Conservation (phyloP, 2,113 vertebrate genomes). For the Sinocyclocheilus maitianheensis region DNA sequence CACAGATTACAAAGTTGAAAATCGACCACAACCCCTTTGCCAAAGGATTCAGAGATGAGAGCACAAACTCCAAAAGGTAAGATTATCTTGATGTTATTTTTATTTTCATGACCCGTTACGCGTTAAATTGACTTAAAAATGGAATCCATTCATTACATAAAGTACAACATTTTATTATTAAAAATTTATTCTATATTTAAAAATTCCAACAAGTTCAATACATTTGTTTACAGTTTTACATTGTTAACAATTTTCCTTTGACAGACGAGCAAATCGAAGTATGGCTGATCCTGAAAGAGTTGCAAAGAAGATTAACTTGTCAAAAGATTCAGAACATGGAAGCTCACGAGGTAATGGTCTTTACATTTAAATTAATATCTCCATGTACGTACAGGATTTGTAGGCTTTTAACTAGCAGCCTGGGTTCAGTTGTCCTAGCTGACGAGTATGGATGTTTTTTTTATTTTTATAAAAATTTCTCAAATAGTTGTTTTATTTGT, state of each 20-base stretch:
- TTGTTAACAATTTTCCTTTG: not conserved
- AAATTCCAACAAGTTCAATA: not conserved
- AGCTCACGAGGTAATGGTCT: conserved; percentile 65
- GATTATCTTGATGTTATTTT: not conserved
- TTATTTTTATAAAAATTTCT: not conserved
- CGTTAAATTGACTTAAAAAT: not conserved
- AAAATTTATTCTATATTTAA: not conserved
- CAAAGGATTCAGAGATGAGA: conserved; percentile 89
- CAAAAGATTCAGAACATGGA: conserved; percentile 66
- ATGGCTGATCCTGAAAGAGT: conserved; percentile 63
- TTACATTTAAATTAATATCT: not conserved
- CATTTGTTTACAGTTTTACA: not conserved
- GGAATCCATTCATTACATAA: not conserved
- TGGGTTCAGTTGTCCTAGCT: not conserved
- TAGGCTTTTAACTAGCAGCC: not conserved
- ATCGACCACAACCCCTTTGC: conserved; percentile 92
- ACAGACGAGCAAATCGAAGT: conserved; percentile 71
- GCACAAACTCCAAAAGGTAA: conserved; percentile 83
- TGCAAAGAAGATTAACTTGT: conserved; percentile 60
- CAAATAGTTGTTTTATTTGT: not conserved
- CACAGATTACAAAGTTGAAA: conserved; percentile 89
- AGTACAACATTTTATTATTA: not conserved
- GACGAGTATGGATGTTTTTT: not conserved
- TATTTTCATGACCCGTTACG: not conserved
- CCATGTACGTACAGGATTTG: not conserved